Evolutionary conservation across 92 coral and sea anemone genomes (phyloP).

Genomic region (Ricordea florida): DNA sequence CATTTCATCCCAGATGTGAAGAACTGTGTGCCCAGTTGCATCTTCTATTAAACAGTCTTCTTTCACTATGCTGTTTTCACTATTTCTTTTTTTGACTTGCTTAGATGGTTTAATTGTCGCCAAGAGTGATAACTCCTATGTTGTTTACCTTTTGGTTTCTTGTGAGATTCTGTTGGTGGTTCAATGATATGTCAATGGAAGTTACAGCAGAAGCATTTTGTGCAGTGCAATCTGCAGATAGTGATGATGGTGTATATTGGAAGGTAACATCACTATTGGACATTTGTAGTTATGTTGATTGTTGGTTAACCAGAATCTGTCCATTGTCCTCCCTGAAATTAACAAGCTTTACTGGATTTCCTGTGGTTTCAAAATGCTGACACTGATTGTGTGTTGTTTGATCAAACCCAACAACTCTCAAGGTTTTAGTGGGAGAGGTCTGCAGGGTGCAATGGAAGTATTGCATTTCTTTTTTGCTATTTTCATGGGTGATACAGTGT

Average conservation of each 20-base stretch:
- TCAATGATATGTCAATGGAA: conserved; percentile 24
- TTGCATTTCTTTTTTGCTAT: conserved; percentile 6
- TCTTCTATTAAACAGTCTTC: conserved; percentile 50
- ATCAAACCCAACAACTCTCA: conserved; percentile 35
- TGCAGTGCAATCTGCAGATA: background rate
- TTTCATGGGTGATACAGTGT: conserved; percentile 10
- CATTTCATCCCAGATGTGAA: conserved; percentile 41
- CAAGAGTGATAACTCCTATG: conserved; percentile 17
- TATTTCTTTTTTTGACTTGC: conserved; percentile 26
- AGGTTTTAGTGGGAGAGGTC: conserved; percentile 18
- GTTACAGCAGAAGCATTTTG: too few relatives aligned
- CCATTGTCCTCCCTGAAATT: conserved; percentile 31
- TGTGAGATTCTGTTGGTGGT: conserved; percentile 11
- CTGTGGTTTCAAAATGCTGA: background rate
- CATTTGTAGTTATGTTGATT: conserved; percentile 27
- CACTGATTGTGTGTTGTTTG: conserved; percentile 13
- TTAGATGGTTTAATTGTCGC: conserved; percentile 8
- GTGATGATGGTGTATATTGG: background rate
- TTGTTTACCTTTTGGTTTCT: conserved; percentile 43
- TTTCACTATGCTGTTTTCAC: conserved; percentile 27
- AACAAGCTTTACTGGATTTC: conserved; percentile 16
- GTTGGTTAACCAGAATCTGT: conserved; percentile 25
- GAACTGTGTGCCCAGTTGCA: conserved; percentile 17
- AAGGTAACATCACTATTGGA: conserved; percentile 9
- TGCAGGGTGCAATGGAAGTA: background rate